Percentiles rank a stretch among this genome's conserved stretches.
phyloP scores from a whole-genome alignment of 2,888 invertebrate species.

The Capitulum mitella region DNA sequence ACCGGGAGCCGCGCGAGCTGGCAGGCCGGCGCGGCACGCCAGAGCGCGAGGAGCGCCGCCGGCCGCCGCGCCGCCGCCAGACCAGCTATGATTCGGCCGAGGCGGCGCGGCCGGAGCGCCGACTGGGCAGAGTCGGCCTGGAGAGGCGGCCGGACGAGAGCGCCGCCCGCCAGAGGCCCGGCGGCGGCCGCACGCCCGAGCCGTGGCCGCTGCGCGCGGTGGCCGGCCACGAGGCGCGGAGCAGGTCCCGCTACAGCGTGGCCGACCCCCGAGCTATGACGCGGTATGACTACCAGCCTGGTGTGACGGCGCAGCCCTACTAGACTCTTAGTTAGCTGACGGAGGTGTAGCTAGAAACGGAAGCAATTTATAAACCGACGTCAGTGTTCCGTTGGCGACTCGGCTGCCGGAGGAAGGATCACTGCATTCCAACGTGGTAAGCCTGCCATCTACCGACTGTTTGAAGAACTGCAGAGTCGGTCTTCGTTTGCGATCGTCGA shows the following conservation, averaged over 20 bases:
- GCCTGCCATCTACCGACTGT: too few species aligned
- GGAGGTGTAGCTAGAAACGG: too few species aligned
- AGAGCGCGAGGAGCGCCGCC: not conserved
- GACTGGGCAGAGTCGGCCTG: too few species aligned
- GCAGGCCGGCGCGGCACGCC: not conserved
- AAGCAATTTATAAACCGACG: too few species aligned
- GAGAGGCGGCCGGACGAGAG: not conserved
- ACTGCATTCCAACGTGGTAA: too few species aligned
- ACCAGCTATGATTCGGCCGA: not conserved
- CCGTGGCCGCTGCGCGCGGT: not conserved
- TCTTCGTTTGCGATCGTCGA: too few species aligned
- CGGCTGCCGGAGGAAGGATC: too few species aligned
- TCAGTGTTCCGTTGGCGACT: too few species aligned
- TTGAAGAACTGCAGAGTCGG: too few species aligned
- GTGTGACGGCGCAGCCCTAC: not conserved
- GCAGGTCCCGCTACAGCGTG: not conserved
- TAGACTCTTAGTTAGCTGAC: not conserved
- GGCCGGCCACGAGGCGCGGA: not conserved
- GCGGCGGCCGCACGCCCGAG: conserved; percentile 1
- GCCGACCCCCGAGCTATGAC: not conserved
- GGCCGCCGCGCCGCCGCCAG: not conserved
- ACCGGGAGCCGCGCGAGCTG: not conserved
- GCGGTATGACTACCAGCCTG: not conserved
- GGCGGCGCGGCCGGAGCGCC: not conserved
- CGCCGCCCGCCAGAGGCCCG: not conserved